These are phyloP conservation scores for Cygnus atratus DNA, from an alignment of 2,113 vertebrate genomes.

Conservation along the genomic window DNA sequence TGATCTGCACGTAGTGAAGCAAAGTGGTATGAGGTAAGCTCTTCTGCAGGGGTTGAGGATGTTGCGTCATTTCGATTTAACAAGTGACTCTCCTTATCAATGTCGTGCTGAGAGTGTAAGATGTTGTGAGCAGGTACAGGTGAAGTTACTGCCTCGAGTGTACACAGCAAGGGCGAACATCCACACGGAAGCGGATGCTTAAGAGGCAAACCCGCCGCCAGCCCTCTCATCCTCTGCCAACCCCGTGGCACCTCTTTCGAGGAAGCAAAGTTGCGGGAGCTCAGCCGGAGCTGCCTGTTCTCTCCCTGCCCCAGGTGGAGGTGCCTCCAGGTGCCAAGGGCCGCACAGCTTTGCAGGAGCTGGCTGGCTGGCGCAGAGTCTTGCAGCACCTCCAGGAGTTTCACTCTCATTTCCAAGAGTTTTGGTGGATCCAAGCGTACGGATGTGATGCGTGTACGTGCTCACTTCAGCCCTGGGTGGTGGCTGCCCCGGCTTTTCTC, in stretches of 20 bases:
- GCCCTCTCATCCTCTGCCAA: not conserved
- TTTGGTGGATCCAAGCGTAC: not conserved
- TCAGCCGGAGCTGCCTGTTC: not conserved
- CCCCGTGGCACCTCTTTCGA: not conserved
- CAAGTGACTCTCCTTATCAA: not conserved
- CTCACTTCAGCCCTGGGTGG: not conserved
- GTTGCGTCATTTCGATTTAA: not conserved
- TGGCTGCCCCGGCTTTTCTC: accelerated
- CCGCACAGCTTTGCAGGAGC: not conserved
- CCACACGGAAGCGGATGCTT: accelerated
- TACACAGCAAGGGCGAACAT: not conserved
- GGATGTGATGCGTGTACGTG: accelerated
- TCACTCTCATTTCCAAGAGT: not conserved
- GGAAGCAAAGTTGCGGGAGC: not conserved
- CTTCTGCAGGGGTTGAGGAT: not conserved
- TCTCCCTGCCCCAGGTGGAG: not conserved
- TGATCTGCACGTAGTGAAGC: not conserved
- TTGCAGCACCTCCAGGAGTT: not conserved
- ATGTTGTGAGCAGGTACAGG: accelerated
- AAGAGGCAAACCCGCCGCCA: not conserved
- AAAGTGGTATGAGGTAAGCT: not conserved
- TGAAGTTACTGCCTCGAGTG: not conserved
- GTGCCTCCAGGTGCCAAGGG: accelerated
- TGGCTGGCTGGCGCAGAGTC: not conserved
- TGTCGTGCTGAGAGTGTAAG: not conserved